A percentile compares a stretch with the other conserved stretches of the same genome.
phyloP scores from a whole-genome alignment of 2,888 invertebrate genomes.

The Linnaemya vulpina region DNA sequence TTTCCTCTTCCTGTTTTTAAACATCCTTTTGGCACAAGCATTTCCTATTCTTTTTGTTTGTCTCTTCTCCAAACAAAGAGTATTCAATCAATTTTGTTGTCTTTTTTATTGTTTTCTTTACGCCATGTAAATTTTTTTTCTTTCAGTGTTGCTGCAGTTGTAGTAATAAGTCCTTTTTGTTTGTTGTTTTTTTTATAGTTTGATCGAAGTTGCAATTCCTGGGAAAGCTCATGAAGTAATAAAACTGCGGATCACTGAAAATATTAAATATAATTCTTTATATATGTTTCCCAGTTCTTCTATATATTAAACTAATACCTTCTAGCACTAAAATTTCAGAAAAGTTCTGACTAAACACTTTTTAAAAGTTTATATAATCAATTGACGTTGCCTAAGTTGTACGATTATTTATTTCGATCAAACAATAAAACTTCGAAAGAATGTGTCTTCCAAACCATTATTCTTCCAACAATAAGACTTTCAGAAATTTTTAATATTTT shows the following conservation, averaged over 20 bases:
- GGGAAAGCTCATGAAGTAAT: too few species aligned
- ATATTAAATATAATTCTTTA: not conserved
- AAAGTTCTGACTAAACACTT: too few species aligned
- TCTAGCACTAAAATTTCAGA: too few species aligned
- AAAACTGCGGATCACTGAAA: not conserved
- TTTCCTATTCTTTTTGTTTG: constrained; percentile 52
- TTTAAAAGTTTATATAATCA: too few species aligned
- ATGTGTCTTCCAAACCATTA: too few species aligned
- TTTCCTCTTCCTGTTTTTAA: constrained; percentile 74
- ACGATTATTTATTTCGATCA: too few species aligned
- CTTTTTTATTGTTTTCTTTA: constrained; percentile 33
- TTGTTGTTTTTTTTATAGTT: not conserved
- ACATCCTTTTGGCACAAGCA: constrained; percentile 72
- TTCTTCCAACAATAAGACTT: too few species aligned
- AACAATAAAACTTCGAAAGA: too few species aligned
- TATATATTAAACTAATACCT: too few species aligned
- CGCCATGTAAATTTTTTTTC: constrained; percentile 33
- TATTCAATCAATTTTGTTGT: constrained; percentile 62
- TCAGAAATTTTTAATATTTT: too few species aligned
- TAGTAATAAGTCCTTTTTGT: constrained; percentile 48
- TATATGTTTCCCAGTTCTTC: too few species aligned
- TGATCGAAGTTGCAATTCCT: not conserved
- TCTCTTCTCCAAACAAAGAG: constrained; percentile 63
- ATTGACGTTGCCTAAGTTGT: too few species aligned
- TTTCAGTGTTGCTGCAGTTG: constrained; percentile 25